Conservation (phyloP, 2,113 vertebrate genomes). For the Argyrosomus japonicus region DNA sequence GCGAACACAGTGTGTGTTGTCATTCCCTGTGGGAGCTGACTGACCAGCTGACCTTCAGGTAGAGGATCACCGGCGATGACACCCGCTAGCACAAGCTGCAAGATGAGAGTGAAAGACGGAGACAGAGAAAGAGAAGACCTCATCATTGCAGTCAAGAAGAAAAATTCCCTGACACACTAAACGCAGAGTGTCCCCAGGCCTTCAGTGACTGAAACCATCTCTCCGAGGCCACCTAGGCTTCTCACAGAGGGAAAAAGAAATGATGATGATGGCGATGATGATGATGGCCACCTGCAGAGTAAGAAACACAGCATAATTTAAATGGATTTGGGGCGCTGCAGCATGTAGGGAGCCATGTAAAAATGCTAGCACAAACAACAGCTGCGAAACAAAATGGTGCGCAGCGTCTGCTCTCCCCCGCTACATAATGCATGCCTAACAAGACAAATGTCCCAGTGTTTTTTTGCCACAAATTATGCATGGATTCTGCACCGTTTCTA, state of each 20-base stretch:
- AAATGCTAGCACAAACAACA: conserved; percentile 86
- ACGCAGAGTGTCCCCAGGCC: neutral
- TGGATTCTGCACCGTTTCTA: conserved; percentile 88
- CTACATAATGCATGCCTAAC: conserved; percentile 93
- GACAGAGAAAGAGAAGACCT: conserved; percentile 7
- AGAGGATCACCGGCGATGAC: conserved; percentile 11
- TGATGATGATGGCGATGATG: neutral
- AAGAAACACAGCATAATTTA: conserved; percentile 19
- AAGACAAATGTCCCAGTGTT: conserved; percentile 91
- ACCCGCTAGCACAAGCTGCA: conserved; percentile 1
- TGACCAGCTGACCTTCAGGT: conserved; percentile 24
- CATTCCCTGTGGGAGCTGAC: neutral
- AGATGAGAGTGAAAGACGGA: conserved; percentile 14
- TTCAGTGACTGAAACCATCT: conserved; percentile 1
- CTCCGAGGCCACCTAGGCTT: neutral
- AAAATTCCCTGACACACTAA: neutral
- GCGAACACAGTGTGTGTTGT: neutral
- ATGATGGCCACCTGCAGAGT: conserved; percentile 51
- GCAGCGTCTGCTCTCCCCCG: conserved; percentile 40
- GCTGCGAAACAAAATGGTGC: conserved; percentile 86
- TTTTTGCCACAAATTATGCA: conserved; percentile 91
- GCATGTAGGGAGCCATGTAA: conserved; percentile 36
- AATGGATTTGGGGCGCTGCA: conserved; percentile 10
- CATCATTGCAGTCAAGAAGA: conserved; percentile 8
- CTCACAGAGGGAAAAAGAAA: neutral